Conservation (phyloP, 2,888 invertebrate species). For the Sinopyrophorus schimmeli region DNA sequence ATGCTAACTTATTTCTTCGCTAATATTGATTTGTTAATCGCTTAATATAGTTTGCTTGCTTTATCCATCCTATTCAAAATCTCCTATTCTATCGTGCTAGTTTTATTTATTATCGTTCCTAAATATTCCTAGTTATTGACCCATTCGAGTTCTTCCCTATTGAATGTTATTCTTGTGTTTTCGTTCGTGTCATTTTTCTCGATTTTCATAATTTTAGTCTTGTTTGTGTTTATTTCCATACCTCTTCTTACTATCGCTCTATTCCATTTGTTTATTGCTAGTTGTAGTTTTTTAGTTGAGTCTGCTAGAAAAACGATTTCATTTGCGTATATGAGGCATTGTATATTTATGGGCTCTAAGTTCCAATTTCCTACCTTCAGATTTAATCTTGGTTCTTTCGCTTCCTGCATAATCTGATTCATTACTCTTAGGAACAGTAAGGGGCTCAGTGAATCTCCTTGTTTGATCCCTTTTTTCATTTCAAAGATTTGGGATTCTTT, state of each 20-base stretch:
- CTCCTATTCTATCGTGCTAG: conserved; percentile 2
- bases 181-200: conserved; percentile 2
- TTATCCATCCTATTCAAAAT: background rate
- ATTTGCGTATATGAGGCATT: no score
- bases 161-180: conserved; percentile 6
- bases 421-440: no score
- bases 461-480: no score
- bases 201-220: conserved; percentile 5
- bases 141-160: conserved; percentile 3
- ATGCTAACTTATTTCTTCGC: conserved; percentile 1
- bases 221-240: background rate
- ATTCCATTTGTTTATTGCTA: background rate
- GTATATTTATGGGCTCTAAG: no score
- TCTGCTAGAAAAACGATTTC: conserved; percentile 1
- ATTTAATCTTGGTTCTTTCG: no score
- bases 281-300: conserved; percentile 5
- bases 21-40: background rate
- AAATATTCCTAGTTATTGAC: conserved; percentile 2
- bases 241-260: background rate
- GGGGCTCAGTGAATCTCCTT: no score
- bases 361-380: no score
- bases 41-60: conserved; percentile 2
- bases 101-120: conserved; percentile 3
- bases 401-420: no score
- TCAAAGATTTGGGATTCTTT: no score